A percentile compares a stretch with the other conserved stretches of the same genome.
Conservation (phyloP, 1,140 invertebrate genomes). For the Trichonephila clavata region DNA sequence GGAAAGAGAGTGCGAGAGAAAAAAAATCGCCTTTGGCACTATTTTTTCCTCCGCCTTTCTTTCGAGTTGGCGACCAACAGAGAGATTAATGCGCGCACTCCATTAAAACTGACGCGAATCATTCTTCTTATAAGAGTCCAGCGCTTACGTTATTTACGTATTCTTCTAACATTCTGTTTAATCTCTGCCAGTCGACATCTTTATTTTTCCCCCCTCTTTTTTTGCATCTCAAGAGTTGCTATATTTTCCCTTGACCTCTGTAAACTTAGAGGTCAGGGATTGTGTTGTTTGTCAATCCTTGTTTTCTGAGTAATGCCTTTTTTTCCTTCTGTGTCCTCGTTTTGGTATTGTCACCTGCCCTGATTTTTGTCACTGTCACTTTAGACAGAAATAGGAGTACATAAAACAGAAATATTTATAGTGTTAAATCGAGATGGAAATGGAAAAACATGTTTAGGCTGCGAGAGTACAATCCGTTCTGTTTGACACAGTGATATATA, state of each 20-base stretch:
- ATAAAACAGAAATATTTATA: too few relatives aligned
- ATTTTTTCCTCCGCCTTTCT: conserved; percentile 42
- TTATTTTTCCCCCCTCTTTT: neutral
- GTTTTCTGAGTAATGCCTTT: neutral
- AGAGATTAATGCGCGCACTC: conserved; percentile 66
- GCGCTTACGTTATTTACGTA: conserved; percentile 67
- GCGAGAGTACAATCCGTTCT: too few relatives aligned
- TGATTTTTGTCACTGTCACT: neutral
- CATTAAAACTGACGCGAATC: conserved; percentile 64
- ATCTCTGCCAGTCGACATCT: conserved; percentile 42
- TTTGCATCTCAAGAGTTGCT: neutral
- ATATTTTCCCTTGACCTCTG: conserved; percentile 2
- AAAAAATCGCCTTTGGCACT: conserved; percentile 46
- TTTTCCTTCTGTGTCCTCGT: neutral
- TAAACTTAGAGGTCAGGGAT: neutral
- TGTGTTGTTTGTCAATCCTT: neutral
- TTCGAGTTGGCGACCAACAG: conserved; percentile 66
- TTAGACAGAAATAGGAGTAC: too few relatives aligned
- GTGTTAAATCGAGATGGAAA: too few relatives aligned
- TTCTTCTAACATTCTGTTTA: conserved; percentile 62
- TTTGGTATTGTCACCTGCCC: neutral
- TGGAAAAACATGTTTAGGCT: too few relatives aligned
- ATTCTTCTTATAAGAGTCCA: conserved; percentile 57
- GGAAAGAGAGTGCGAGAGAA: neutral
- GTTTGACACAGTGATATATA: too few relatives aligned